A percentile compares a stretch with the other conserved stretches of the same genome.
These are phyloP conservation scores for Drosophila mercatorum DNA, from an alignment of 2,888 invertebrate species.

Conservation along the genomic window DNA sequence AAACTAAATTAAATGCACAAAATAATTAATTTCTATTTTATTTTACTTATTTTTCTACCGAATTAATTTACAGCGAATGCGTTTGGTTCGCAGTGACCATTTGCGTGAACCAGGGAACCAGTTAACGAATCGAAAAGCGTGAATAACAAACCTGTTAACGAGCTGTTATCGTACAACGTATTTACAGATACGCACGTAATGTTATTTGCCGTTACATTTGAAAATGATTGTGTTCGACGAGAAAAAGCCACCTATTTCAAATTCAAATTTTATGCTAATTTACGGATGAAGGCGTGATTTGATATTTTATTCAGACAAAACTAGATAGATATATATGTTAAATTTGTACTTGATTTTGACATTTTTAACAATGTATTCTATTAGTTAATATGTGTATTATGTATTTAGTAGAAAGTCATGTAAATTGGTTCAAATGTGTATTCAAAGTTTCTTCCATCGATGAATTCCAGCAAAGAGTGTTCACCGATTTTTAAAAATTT, in stretches of 20 bases:
- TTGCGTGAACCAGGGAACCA: constrained; percentile 34
- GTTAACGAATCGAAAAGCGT: constrained; percentile 13
- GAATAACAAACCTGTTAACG: constrained; percentile 26
- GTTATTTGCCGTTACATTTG: constrained; percentile 23
- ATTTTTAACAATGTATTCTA: constrained; percentile 19
- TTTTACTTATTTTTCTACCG: constrained; percentile 48
- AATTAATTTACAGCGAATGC: constrained; percentile 51
- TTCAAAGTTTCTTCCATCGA: constrained; percentile 30
- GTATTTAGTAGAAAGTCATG: constrained; percentile 31
- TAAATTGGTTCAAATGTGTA: constrained; percentile 43
- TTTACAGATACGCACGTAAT: constrained; percentile 14
- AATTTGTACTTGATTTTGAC: constrained; percentile 37
- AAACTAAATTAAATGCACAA: constrained; percentile 49
- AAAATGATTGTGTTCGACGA: background rate
- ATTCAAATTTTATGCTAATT: constrained; percentile 14
- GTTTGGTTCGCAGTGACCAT: constrained; percentile 44
- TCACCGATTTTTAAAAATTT: constrained; percentile 20
- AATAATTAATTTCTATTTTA: constrained; percentile 39
- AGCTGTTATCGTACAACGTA: constrained; percentile 18
- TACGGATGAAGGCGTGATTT: background rate
- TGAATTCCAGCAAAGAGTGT: constrained; percentile 27
- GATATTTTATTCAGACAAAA: constrained; percentile 8
- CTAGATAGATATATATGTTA: background rate
- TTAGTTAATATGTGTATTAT: background rate
- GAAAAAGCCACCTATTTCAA: background rate